Evolutionary conservation across 2,888 invertebrate genomes (phyloP).

Genomic region (Drosophila putrida): DNA sequence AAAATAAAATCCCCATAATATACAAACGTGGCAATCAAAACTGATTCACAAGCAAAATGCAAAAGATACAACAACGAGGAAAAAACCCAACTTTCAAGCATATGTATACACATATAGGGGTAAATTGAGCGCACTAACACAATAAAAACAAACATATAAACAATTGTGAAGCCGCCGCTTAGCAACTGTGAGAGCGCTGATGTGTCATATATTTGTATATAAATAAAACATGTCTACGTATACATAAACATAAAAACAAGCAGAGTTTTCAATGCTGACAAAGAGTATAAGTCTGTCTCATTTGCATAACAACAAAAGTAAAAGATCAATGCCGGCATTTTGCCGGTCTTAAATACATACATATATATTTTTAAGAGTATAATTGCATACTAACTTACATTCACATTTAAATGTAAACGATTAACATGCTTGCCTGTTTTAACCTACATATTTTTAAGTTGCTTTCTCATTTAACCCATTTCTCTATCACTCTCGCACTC

Average conservation of each 20-base stretch:
- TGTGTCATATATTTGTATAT: slow-evolving; percentile 14
- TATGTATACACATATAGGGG: background rate
- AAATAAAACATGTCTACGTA: background rate
- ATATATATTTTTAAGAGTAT: background rate
- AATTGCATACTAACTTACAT: slow-evolving; percentile 12
- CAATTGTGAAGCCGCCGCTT: slow-evolving; percentile 35
- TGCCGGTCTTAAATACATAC: background rate
- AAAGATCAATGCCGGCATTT: background rate
- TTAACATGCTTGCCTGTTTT: slow-evolving; percentile 19
- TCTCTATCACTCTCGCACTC: too few relatives aligned
- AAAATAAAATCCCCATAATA: background rate
- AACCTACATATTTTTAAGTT: slow-evolving; percentile 20
- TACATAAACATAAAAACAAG: background rate
- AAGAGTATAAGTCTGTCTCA: background rate
- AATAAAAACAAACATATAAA: background rate
- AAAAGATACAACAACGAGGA: slow-evolving; percentile 11
- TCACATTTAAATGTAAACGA: background rate
- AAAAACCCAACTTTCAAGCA: slow-evolving; percentile 10
- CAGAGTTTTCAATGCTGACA: slow-evolving; percentile 1
- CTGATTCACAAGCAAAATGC: slow-evolving; percentile 44
- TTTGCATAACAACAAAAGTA: background rate
- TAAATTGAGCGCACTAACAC: slow-evolving; percentile 7
- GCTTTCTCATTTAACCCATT: slow-evolving; percentile 15
- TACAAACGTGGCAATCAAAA: slow-evolving; percentile 38
- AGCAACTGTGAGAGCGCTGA: slow-evolving; percentile 12